These are phyloP conservation scores for Parazoanthus darwini DNA, from an alignment of 92 coral and sea anemone genomes.

Conservation along the genomic window DNA sequence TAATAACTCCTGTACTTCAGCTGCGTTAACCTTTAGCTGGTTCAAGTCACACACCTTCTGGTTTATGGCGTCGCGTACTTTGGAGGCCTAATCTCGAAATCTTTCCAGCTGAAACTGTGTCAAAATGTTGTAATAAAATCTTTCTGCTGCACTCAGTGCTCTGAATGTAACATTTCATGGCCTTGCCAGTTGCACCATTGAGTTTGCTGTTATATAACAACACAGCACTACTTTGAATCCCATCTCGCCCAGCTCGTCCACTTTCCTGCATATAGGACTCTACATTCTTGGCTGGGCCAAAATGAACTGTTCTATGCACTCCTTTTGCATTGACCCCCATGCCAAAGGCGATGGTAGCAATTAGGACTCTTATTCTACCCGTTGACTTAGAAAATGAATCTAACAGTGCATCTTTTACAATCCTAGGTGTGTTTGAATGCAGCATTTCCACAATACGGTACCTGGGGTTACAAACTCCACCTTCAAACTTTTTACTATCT, in stretches of 20 bases:
- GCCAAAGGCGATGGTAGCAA: conserved; percentile 40
- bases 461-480: conserved; percentile 21
- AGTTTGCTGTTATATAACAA: conserved; percentile 28
- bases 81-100: conserved; percentile 79
- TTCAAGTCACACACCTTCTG: conserved; percentile 63
- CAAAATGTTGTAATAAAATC: conserved; percentile 6
- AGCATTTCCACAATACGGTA: conserved; percentile 32
- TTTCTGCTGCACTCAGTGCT: background rate
- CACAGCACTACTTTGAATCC: conserved; percentile 20
- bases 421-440: conserved; percentile 30
- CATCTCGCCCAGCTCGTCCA: conserved; percentile 49
- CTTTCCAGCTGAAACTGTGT: conserved; percentile 55
- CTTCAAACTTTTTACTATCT: background rate
- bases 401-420: conserved; percentile 20
- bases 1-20: no score
- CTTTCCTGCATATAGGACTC: conserved; percentile 37
- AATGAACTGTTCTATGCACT: conserved; percentile 31
- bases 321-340: conserved; percentile 40
- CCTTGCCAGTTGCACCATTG: background rate
- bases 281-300: conserved; percentile 43
- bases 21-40: no score
- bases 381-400: background rate
- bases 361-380: conserved; percentile 14
- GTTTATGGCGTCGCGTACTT: conserved; percentile 81
- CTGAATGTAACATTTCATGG: conserved; percentile 17